A percentile compares a stretch with the other conserved stretches of the same genome.
phyloP scores from a whole-genome alignment of 2,888 invertebrate genomes.

The Prionchulus punctatus region DNA sequence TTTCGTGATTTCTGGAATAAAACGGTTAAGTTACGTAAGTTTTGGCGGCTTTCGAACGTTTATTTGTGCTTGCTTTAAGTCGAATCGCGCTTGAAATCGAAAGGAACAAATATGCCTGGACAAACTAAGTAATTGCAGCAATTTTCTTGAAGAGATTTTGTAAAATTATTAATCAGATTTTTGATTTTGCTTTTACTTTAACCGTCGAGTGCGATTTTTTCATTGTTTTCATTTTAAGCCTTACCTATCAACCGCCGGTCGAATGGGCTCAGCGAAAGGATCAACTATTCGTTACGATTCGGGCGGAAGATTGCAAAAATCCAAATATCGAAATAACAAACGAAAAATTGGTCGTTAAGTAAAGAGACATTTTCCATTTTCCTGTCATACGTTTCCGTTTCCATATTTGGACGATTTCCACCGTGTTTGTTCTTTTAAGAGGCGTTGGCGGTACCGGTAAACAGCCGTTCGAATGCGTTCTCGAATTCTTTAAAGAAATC shows the following conservation, averaged over 20 bases:
- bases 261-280: conserved; percentile 82
- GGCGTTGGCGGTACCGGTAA: conserved; percentile 12
- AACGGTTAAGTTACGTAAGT: too few species aligned
- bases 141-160: too few species aligned
- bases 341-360: conserved; percentile 53
- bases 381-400: not conserved
- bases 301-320: conserved; percentile 70
- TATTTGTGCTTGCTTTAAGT: too few species aligned
- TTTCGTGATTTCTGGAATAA: too few species aligned
- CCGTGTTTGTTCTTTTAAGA: conserved; percentile 11
- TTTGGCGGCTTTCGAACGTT: too few species aligned
- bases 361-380: conserved; percentile 2
- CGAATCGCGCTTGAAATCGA: too few species aligned
- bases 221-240: not conserved
- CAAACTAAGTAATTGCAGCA: too few species aligned
- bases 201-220: too few species aligned
- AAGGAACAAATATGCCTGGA: too few species aligned
- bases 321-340: conserved; percentile 55
- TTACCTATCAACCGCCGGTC: conserved; percentile 49
- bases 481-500: conserved; percentile 11
- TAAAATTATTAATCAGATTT: too few species aligned
- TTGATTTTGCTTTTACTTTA: too few species aligned
- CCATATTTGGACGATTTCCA: not conserved
- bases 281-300: conserved; percentile 67
- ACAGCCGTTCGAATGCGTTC: not conserved